Percentiles rank a stretch among this genome's conserved stretches.
Conservation (phyloP, 2,888 invertebrate genomes). For the Metopia argyrocephala region DNA sequence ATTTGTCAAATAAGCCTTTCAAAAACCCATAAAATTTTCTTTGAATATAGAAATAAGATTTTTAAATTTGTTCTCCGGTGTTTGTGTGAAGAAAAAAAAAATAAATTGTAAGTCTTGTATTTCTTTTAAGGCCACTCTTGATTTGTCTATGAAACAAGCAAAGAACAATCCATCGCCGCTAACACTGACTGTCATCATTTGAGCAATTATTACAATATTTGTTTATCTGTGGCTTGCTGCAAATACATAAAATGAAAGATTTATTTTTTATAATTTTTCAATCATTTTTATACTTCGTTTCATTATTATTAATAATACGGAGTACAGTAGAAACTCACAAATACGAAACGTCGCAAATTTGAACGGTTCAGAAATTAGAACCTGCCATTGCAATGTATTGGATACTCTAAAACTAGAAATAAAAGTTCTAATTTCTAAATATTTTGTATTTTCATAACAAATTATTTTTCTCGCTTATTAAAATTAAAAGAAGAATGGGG, state of each 20-base stretch:
- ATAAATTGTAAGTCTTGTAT: constrained; percentile 7
- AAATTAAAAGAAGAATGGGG: too few species aligned
- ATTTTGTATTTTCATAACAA: too few species aligned
- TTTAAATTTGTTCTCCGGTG: constrained; percentile 16
- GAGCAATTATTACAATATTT: constrained; percentile 14
- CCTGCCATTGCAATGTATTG: too few species aligned
- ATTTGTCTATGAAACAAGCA: constrained; percentile 22
- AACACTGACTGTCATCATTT: constrained; percentile 54
- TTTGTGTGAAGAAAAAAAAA: neutral
- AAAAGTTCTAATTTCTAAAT: too few species aligned
- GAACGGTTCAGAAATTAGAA: too few species aligned
- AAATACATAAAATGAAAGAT: constrained; percentile 29
- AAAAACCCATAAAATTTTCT: too few species aligned
- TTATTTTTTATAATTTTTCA: constrained; percentile 46
- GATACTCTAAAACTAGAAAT: too few species aligned
- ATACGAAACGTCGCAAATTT: too few species aligned
- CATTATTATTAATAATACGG: neutral
- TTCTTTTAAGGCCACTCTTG: neutral
- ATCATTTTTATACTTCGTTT: neutral
- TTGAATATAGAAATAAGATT: too few species aligned
- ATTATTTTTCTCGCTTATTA: too few species aligned
- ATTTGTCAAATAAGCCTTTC: too few species aligned
- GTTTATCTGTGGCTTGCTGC: constrained; percentile 17
- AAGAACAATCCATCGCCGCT: constrained; percentile 11
- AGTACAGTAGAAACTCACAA: too few species aligned